Evolutionary conservation across 2,113 vertebrate species (phyloP).

Genomic region (Glaucidium brasilianum): DNA sequence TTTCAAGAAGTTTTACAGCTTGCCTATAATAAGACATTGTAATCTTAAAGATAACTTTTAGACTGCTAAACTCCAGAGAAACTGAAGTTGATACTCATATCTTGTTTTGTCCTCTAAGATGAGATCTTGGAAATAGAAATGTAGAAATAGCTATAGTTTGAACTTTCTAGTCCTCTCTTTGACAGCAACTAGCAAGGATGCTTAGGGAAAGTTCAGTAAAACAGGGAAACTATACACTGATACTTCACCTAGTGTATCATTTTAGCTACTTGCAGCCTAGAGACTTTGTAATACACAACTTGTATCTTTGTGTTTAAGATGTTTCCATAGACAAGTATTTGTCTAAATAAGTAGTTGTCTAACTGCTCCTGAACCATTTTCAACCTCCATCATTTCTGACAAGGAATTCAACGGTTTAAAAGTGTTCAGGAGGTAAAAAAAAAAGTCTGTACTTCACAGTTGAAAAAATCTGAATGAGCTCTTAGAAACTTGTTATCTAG

Average conservation of each 20-base stretch:
- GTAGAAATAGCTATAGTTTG: neutral
- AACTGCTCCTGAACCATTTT: neutral
- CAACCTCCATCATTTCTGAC: neutral
- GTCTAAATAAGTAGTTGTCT: neutral
- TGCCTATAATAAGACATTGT: neutral
- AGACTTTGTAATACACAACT: neutral
- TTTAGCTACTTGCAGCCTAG: neutral
- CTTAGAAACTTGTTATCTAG: neutral
- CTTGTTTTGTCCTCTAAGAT: neutral
- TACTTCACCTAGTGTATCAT: neutral
- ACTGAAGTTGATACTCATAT: rapidly evolving
- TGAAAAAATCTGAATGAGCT: neutral
- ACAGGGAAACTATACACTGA: neutral
- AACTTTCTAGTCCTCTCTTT: neutral
- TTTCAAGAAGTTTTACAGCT: neutral
- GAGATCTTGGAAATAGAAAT: neutral
- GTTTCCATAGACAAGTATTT: neutral
- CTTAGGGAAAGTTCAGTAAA: neutral
- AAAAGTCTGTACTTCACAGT: neutral
- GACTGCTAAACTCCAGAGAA: neutral
- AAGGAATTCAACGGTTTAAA: neutral
- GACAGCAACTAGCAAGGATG: neutral
- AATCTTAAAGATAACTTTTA: neutral
- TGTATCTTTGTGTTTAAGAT: neutral
- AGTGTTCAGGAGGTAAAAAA: neutral